phyloP scores from a whole-genome alignment of 1,140 invertebrate species.

The Conopomorpha cramerella region DNA sequence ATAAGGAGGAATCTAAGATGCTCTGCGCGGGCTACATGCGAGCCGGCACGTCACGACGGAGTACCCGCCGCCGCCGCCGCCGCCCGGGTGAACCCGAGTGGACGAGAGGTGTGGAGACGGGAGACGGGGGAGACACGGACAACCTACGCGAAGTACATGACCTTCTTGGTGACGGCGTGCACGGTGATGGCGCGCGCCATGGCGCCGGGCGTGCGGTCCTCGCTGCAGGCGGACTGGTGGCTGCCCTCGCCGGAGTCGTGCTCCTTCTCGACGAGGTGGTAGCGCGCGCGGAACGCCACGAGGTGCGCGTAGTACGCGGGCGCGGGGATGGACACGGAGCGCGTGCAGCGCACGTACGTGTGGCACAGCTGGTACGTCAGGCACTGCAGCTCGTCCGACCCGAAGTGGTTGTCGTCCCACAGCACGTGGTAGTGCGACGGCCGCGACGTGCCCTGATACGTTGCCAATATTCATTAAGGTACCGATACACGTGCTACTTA shows the following conservation, averaged over 20 bases:
- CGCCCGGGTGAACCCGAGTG: neutral
- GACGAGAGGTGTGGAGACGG: too few species aligned
- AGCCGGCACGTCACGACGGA: too few species aligned
- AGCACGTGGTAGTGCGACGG: constrained; percentile 99
- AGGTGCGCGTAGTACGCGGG: constrained; percentile 99
- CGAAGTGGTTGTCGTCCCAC: constrained; percentile 99
- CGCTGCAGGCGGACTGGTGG: constrained; percentile 96
- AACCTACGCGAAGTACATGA: constrained; percentile 98
- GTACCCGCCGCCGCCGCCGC: too few species aligned
- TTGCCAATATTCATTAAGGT: neutral
- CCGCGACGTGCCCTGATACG: constrained; percentile 87
- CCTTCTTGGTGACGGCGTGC: constrained; percentile 97
- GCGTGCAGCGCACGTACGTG: constrained; percentile 99
- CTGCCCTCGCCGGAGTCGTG: constrained; percentile 98
- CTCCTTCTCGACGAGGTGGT: constrained; percentile 99
- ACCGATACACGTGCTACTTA: too few species aligned
- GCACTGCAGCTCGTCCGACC: constrained; percentile 97
- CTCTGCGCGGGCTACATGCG: too few species aligned
- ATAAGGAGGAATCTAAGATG: too few species aligned
- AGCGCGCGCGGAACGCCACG: constrained; percentile 97
- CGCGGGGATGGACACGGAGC: constrained; percentile 98
- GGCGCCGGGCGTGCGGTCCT: constrained; percentile 95
- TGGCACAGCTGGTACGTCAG: constrained; percentile 99
- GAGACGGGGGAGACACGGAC: too few species aligned
- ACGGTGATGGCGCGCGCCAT: constrained; percentile 99